Evolutionary conservation across 1,140 invertebrate species (phyloP).

Genomic region (Phymorhynchus buccinoides): DNA sequence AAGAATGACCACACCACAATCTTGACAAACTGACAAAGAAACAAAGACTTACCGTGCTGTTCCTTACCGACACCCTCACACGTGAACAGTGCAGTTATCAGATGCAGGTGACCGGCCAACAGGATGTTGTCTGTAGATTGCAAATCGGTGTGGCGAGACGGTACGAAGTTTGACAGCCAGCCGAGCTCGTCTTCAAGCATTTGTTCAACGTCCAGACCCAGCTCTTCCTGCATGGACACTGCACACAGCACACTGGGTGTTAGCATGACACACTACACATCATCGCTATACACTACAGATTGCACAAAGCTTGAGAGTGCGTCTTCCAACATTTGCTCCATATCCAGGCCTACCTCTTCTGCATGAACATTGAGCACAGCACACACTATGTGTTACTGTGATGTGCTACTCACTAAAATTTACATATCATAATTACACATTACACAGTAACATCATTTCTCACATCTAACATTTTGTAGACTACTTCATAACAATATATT

Average conservation of each 20-base stretch:
- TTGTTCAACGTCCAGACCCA: slow-evolving; percentile 69
- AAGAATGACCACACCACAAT: no score
- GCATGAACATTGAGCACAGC: no score
- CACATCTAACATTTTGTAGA: no score
- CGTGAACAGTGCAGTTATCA: slow-evolving; percentile 74
- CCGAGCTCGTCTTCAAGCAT: slow-evolving; percentile 76
- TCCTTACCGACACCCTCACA: slow-evolving; percentile 74
- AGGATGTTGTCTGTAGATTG: slow-evolving; percentile 73
- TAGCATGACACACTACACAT: not conserved
- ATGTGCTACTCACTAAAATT: no score
- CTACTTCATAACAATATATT: no score
- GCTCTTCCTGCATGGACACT: slow-evolving; percentile 70
- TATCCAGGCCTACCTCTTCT: no score
- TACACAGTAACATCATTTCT: no score
- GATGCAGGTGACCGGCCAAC: slow-evolving; percentile 75
- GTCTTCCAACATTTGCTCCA: no score
- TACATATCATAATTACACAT: no score
- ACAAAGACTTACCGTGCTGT: slow-evolving; percentile 64
- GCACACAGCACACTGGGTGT: slow-evolving; percentile 27
- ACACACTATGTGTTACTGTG: no score
- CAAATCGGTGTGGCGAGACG: slow-evolving; percentile 65
- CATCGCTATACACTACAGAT: not conserved
- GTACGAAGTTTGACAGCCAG: slow-evolving; percentile 76
- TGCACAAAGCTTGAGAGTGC: no score
- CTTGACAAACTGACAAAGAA: no score